These are phyloP conservation scores for Hemichromis elongatus DNA, from an alignment of 2,113 vertebrate genomes.

Conservation along the genomic window DNA sequence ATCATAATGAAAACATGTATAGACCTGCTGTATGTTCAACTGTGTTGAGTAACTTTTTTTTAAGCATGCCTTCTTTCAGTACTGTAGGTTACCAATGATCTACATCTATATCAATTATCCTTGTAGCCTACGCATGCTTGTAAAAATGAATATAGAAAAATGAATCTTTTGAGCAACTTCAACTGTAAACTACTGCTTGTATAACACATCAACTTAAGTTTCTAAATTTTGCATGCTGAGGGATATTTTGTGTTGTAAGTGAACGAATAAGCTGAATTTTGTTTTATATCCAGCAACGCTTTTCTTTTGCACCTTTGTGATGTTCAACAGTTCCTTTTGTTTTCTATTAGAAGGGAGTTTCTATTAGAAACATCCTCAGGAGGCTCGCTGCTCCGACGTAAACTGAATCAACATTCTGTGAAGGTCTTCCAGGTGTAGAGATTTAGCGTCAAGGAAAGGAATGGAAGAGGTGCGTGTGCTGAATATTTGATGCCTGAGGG, in stretches of 20 bases:
- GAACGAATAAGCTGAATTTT: not conserved
- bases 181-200: not conserved
- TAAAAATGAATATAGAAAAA: rapidly evolving
- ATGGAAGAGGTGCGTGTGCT: slow-evolving; percentile 33
- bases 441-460: not conserved
- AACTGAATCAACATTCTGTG: slow-evolving; percentile 25
- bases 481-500: slow-evolving; percentile 63
- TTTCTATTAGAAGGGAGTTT: not conserved
- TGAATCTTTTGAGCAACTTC: not conserved
- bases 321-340: not conserved
- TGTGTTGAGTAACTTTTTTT: rapidly evolving
- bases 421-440: not conserved
- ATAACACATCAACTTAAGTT: not conserved
- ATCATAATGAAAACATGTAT: not conserved
- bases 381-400: not conserved
- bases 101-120: not conserved
- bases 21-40: not conserved
- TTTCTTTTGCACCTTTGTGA: not conserved
- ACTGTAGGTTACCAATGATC: not conserved
- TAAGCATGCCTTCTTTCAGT: not conserved
- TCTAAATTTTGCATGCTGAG: not conserved
- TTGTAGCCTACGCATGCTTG: not conserved
- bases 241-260: not conserved
- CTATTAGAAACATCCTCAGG: not conserved
- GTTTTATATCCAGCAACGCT: not conserved